These are phyloP conservation scores for Diadema setosum DNA, from an alignment of 35 echinoderm and acorn worm genomes.

Conservation along the genomic window DNA sequence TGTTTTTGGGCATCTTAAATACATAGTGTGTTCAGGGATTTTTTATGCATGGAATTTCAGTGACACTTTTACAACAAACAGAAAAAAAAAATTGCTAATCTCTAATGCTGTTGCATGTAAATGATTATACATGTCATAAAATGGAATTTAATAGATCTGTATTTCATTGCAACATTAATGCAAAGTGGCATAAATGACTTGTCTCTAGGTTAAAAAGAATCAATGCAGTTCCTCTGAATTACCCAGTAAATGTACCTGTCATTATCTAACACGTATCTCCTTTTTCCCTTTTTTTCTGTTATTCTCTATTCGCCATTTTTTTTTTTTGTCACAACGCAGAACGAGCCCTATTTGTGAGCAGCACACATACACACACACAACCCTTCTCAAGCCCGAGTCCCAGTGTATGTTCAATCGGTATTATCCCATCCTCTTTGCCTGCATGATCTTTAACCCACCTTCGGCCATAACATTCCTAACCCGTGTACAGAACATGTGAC, in stretches of 20 bases:
- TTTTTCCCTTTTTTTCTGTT: not conserved
- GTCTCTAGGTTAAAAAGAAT: not conserved
- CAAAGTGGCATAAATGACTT: not conserved
- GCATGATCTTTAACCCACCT: too few species aligned
- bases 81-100: too few species aligned
- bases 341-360: conserved; percentile 1
- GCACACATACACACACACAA: not conserved
- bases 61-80: too few species aligned
- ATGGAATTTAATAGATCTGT: too few species aligned
- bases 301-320: not conserved
- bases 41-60: too few species aligned
- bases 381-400: not conserved
- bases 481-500: too few species aligned
- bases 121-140: too few species aligned
- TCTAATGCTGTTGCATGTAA: too few species aligned
- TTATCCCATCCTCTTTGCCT: too few species aligned
- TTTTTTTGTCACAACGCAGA: not conserved
- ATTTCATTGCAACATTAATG: not conserved
- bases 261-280: not conserved
- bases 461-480: too few species aligned
- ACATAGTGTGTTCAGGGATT: too few species aligned
- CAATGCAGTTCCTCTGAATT: not conserved
- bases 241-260: not conserved
- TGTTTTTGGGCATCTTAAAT: too few species aligned
- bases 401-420: not conserved